phyloP scores from a whole-genome alignment of 1,140 invertebrate genomes.

The Drosophila willistoni region DNA sequence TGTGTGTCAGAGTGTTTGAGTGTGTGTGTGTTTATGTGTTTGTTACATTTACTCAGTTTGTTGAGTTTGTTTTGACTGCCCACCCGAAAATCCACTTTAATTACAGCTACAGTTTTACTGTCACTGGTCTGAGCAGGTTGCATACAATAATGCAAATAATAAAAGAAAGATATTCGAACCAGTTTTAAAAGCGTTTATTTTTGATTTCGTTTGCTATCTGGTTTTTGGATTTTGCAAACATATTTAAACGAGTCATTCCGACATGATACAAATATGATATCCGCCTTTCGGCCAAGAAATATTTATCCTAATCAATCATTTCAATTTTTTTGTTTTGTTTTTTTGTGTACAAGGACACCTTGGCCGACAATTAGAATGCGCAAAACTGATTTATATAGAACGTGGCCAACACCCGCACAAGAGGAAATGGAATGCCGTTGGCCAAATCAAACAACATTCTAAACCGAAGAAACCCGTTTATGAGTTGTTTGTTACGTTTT shows the following conservation, averaged over 20 bases:
- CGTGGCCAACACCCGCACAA: conserved; percentile 45
- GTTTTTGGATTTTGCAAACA: conserved; percentile 46
- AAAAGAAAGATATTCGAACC: conserved; percentile 39
- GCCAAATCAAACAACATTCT: conserved; percentile 39
- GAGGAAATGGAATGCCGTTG: conserved; percentile 18
- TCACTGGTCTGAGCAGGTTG: conserved; percentile 43
- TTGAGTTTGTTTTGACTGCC: conserved; percentile 25
- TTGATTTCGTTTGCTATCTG: conserved; percentile 3
- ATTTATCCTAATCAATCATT: conserved; percentile 54
- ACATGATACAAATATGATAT: conserved; percentile 37
- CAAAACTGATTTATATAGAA: conserved; percentile 1
- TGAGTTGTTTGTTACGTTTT: conserved; percentile 23
- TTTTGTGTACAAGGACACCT: conserved; percentile 19
- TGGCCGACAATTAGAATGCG: conserved; percentile 41
- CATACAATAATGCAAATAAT: conserved; percentile 43
- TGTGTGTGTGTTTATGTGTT: not conserved
- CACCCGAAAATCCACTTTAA: conserved; percentile 40
- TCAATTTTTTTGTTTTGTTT: not conserved
- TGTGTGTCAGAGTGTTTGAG: too few relatives aligned
- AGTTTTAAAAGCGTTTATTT: conserved; percentile 34
- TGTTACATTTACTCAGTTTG: conserved; percentile 45
- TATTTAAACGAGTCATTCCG: conserved; percentile 35
- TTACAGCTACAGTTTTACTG: conserved; percentile 46
- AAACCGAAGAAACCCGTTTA: conserved; percentile 51
- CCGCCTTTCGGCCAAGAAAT: conserved; percentile 39